Percentiles rank a stretch among this genome's conserved stretches.
These are phyloP conservation scores for Hemicordylus capensis DNA, from an alignment of 2,113 vertebrate genomes.

Conservation along the genomic window DNA sequence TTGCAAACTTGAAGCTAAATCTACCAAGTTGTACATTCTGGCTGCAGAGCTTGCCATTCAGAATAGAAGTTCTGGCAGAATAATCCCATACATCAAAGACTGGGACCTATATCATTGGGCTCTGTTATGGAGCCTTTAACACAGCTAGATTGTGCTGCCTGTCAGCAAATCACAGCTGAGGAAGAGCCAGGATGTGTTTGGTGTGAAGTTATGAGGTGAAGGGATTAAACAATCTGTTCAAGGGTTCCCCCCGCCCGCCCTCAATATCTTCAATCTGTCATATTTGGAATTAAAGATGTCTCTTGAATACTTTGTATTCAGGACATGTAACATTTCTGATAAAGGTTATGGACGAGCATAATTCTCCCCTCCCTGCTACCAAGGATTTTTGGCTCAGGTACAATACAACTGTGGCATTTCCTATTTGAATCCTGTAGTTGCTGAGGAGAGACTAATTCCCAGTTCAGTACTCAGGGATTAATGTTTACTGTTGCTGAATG, in stretches of 20 bases:
- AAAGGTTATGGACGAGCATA: not conserved
- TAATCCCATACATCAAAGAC: constrained; percentile 27
- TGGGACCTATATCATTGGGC: constrained; percentile 45
- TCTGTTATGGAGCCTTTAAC: constrained; percentile 53
- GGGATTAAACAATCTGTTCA: constrained; percentile 63
- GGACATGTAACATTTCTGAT: not conserved
- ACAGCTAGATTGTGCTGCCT: not conserved
- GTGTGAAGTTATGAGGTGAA: constrained; percentile 55
- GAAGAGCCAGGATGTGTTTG: constrained; percentile 65
- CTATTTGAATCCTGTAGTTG: constrained; percentile 41
- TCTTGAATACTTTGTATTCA: constrained; percentile 12
- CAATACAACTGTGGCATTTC: constrained; percentile 46
- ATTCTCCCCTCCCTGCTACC: not conserved
- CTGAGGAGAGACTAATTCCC: constrained; percentile 17
- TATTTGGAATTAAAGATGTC: not conserved
- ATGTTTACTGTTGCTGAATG: constrained; percentile 65
- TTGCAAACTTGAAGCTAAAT: constrained; percentile 22
- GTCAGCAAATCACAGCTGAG: constrained; percentile 66
- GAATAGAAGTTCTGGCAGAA: constrained; percentile 37
- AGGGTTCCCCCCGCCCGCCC: not conserved
- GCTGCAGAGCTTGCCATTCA: not conserved
- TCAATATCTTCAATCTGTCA: not conserved
- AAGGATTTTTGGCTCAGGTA: constrained; percentile 11
- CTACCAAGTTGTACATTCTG: constrained; percentile 28
- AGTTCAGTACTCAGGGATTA: constrained; percentile 60